Percentiles rank a stretch among this genome's conserved stretches.
These are phyloP conservation scores for Hippocampus abdominalis DNA, from an alignment of 2,113 vertebrate species.

Conservation along the genomic window DNA sequence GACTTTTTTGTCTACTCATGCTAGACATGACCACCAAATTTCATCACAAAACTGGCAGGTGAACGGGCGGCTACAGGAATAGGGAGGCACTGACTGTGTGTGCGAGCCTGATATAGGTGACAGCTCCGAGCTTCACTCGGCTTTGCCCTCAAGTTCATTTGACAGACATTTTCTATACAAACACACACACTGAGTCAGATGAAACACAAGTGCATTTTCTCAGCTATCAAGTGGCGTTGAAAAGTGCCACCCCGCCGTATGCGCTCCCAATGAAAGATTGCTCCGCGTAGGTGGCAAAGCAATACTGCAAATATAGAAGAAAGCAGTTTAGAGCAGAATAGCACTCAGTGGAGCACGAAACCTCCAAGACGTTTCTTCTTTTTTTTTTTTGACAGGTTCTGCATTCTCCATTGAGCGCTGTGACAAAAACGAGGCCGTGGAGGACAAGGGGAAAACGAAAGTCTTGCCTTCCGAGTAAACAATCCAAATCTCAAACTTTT, in stretches of 20 bases:
- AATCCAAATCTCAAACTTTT: background rate
- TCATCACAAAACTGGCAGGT: background rate
- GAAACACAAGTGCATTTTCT: conserved; percentile 8
- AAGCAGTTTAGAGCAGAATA: background rate
- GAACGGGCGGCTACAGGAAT: background rate
- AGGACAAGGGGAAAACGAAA: too few species aligned
- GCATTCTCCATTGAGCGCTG: background rate
- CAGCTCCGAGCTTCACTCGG: background rate
- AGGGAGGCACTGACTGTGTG: background rate
- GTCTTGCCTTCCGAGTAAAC: too few species aligned
- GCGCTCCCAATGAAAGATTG: conserved; percentile 4
- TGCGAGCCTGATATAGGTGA: background rate
- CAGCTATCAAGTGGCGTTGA: conserved; percentile 3
- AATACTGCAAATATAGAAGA: background rate
- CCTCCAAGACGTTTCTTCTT: background rate
- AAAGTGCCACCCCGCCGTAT: conserved; percentile 2
- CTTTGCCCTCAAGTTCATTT: background rate
- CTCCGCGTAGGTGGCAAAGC: background rate
- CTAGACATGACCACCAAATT: background rate
- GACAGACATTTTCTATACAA: background rate
- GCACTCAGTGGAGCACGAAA: background rate
- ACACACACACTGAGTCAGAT: background rate
- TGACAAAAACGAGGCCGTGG: background rate
- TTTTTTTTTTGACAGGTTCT: background rate
- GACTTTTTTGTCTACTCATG: too few species aligned